Base-by-base conservation (phyloP, 2,113 vertebrate species). In the Chaenocephalus aceratus region DNA sequence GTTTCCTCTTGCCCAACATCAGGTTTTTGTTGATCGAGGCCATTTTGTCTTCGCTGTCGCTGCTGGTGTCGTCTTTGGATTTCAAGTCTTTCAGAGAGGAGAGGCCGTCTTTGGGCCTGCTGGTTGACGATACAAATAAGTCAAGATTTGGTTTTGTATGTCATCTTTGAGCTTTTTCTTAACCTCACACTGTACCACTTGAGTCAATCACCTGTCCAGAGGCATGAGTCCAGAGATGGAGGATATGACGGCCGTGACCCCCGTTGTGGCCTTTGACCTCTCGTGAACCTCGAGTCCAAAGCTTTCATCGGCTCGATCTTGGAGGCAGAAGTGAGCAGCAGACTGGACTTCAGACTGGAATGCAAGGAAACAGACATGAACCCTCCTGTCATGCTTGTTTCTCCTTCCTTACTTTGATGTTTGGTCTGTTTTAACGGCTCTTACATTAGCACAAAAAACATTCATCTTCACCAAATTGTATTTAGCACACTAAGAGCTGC, bases 221-320 rank as follows among this genome's bases (percentile, higher is more conserved):
- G 96, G 91, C 8, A 91, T 80, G 46, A 97, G 95, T 56, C 96
- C 96, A 6, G 94, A 70, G 10, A 93, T 95, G 61, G 95, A 92
- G 71, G 96, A 73, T 84, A 96, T 89, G 86, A 94, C 94, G 61
- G 96, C 91, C 0, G 92, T 91, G 84, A 96, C 94, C 75, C 97
- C 97, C 1, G 97, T 96, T 1, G 97, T 99, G 92, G 96, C 95
- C 95, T 98, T 99, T 84, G 98, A 99, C 91, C 98, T 95, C 91
- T 99, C 0, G 98, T 99, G 87, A 99, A 99, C 80, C 98, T 94
- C 5, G 98, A 99, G 88, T 99, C 97, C 90, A 99, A 92, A 0
- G 98, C 98, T 91, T 98, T 99, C 98, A 98, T 99, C 0, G 98
- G 98, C 69, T 99, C 98, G 0, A 99, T 98, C 93, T 98, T 98